Conservation (phyloP, 2,797 vertebrate species). For the Acanthurus tractus region DNA sequence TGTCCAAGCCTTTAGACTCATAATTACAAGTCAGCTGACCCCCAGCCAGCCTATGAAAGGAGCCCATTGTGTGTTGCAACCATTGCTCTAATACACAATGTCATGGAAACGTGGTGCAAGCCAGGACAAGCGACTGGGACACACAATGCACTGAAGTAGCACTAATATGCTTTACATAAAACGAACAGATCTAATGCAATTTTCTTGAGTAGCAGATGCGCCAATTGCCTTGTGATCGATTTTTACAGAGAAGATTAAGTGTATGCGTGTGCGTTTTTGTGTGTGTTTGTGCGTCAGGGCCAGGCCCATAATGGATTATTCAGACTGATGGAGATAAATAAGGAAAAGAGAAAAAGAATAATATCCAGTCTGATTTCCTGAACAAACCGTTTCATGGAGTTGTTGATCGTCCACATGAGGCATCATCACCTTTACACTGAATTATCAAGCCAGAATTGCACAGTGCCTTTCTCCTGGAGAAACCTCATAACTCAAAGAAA, state of each 20-base stretch:
- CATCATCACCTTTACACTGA: background rate
- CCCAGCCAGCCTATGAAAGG: constrained; percentile 35
- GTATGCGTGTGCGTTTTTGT: constrained; percentile 1
- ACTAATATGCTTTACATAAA: constrained; percentile 68
- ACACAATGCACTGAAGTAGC: constrained; percentile 58
- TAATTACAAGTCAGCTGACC: constrained; percentile 58
- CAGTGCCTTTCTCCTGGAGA: background rate
- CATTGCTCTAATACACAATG: constrained; percentile 44
- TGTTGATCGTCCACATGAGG: constrained; percentile 2
- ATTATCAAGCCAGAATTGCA: background rate
- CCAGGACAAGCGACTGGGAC: constrained; percentile 52
- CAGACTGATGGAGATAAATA: constrained; percentile 26
- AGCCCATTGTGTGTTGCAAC: constrained; percentile 29
- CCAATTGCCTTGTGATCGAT: constrained; percentile 56
- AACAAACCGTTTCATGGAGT: constrained; percentile 23
- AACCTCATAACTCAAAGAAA: background rate
- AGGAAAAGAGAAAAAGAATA: constrained; percentile 35
- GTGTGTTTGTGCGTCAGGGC: constrained; percentile 11
- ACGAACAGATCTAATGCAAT: constrained; percentile 64
- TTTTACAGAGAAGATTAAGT: constrained; percentile 37
- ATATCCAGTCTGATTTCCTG: constrained; percentile 16
- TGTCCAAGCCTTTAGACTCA: constrained; percentile 12
- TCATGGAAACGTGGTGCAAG: constrained; percentile 65
- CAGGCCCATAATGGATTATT: constrained; percentile 20
- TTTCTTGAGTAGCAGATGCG: constrained; percentile 54